These are phyloP conservation scores for Neodontobutis hainanensis DNA, from an alignment of 2,113 vertebrate species.

Conservation along the genomic window DNA sequence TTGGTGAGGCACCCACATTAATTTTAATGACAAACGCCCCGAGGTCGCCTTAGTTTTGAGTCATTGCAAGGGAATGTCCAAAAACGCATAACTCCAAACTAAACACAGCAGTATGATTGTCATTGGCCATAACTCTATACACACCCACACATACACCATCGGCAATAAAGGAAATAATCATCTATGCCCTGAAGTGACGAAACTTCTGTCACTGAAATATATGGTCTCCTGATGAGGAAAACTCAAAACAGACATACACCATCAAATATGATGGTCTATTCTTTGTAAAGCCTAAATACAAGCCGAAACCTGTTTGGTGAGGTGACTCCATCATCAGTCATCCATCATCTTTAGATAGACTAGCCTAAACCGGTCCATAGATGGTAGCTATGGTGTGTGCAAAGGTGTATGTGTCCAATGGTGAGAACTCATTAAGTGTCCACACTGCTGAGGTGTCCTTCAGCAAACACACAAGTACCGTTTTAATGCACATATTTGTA, in stretches of 20 bases:
- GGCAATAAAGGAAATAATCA: conserved; percentile 50
- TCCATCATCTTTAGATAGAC: conserved; percentile 62
- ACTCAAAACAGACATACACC: conserved; percentile 19
- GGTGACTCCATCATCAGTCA: conserved; percentile 60
- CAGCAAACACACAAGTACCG: conserved; percentile 25
- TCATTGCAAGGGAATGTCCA: conserved; percentile 60
- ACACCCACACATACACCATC: conserved; percentile 39
- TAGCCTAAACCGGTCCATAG: conserved; percentile 61
- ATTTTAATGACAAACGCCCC: conserved; percentile 45
- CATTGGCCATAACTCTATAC: conserved; percentile 41
- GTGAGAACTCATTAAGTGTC: conserved; percentile 8
- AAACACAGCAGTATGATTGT: conserved; percentile 58
- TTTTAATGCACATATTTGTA: conserved; percentile 23
- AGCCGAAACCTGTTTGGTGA: conserved; percentile 71
- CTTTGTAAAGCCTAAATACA: conserved; percentile 57
- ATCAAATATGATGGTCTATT: conserved; percentile 36
- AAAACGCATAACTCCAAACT: conserved; percentile 60
- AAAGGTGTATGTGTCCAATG: conserved; percentile 24
- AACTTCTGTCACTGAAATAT: conserved; percentile 73
- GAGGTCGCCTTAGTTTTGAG: conserved; percentile 44
- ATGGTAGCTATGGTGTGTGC: conserved; percentile 20
- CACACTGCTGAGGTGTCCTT: conserved; percentile 23
- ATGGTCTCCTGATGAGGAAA: conserved; percentile 62
- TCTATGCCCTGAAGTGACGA: conserved; percentile 65
- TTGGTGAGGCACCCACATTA: conserved; percentile 22